Evolutionary conservation across 1,140 invertebrate genomes (phyloP).

Genomic region (Drosophila setifemur): DNA sequence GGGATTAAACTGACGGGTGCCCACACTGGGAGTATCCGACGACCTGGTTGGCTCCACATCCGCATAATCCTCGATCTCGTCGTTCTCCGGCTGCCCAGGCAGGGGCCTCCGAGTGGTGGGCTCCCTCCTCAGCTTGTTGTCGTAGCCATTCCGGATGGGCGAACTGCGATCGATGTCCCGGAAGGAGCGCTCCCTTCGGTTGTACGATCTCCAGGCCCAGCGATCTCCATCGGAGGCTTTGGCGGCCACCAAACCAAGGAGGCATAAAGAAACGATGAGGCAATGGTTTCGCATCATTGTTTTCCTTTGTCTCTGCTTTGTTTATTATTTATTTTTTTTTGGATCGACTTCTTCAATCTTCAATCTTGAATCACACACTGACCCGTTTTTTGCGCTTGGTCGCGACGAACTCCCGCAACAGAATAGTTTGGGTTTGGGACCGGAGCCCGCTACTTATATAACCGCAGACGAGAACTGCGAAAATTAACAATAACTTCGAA

Average conservation of each 20-base stretch:
- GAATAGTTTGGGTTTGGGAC: conserved; percentile 64
- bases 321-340: conserved; percentile 1
- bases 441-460: conserved; percentile 79
- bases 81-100: conserved; percentile 67
- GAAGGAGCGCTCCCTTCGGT: conserved; percentile 55
- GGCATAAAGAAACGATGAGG: conserved; percentile 47
- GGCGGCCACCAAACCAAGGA: conserved; percentile 25
- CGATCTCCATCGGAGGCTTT: conserved; percentile 34
- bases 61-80: conserved; percentile 76
- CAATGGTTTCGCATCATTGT: conserved; percentile 58
- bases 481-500: too few species aligned
- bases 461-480: conserved; percentile 41
- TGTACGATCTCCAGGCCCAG: conserved; percentile 58
- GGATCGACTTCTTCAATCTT: conserved; percentile 18
- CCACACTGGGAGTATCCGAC: conserved; percentile 40
- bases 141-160: conserved; percentile 39
- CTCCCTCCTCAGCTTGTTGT: conserved; percentile 57
- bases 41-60: conserved; percentile 47
- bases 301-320: conserved; percentile 1
- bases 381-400: conserved; percentile 66
- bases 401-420: conserved; percentile 43
- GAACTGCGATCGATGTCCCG: conserved; percentile 42
- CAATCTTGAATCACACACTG: too few species aligned
- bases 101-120: conserved; percentile 67
- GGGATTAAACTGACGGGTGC: conserved; percentile 68